phyloP scores from a whole-genome alignment of 1,140 invertebrate genomes.

The Hylyphantes graminicola region DNA sequence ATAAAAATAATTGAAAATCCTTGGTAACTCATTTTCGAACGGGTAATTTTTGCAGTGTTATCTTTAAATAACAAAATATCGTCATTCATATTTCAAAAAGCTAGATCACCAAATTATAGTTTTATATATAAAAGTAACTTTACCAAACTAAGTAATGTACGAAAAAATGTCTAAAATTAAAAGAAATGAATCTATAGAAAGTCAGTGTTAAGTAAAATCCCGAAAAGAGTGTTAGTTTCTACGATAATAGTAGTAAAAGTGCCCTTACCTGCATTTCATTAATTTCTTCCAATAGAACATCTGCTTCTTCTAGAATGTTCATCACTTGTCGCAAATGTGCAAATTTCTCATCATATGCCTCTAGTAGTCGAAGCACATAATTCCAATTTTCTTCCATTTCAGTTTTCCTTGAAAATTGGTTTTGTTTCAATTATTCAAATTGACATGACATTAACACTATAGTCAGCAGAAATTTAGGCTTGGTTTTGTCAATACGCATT shows the following conservation, averaged over 20 bases:
- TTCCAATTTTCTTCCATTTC: constrained; percentile 42
- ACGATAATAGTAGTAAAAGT: background rate
- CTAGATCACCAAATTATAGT: background rate
- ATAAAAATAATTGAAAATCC: no score
- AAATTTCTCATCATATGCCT: constrained; percentile 51
- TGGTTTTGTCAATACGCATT: no score
- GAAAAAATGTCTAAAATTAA: background rate
- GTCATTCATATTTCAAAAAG: background rate
- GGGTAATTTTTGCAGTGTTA: no score
- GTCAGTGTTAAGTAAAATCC: background rate
- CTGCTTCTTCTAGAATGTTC: constrained; percentile 42
- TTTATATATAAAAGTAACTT: background rate
- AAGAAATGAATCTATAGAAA: background rate
- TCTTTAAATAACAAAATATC: no score
- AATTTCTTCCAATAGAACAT: constrained; percentile 43
- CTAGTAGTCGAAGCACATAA: constrained; percentile 30
- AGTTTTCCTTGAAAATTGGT: constrained; percentile 17
- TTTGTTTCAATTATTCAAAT: no score
- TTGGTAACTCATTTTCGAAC: no score
- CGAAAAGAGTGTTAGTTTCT: no score
- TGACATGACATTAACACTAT: no score
- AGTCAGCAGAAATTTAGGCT: no score
- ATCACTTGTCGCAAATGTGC: constrained; percentile 46
- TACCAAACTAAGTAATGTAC: background rate
- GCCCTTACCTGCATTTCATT: constrained; percentile 42